Conservation (phyloP, 2,113 vertebrate species). For the Melierax canorus region DNA sequence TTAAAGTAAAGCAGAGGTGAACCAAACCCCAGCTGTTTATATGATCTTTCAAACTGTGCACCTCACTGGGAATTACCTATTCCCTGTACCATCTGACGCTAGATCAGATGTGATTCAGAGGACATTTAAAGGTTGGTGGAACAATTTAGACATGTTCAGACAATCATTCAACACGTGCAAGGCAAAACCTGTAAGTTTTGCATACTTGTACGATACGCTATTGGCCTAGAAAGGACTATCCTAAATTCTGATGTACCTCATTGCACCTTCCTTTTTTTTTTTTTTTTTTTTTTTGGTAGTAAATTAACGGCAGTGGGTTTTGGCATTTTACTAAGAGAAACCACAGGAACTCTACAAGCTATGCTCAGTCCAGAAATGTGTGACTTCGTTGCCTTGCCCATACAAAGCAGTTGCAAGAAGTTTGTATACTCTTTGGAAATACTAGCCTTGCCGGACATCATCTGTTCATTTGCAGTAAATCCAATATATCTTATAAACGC, state of each 20-base stretch:
- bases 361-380: background rate
- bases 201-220: rapidly evolving
- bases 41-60: background rate
- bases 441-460: background rate
- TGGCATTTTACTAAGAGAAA: background rate
- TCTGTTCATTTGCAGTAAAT: background rate
- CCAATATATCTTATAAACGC: background rate
- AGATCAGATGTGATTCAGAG: background rate
- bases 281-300: background rate
- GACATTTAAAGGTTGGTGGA: background rate
- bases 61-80: background rate
- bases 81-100: background rate
- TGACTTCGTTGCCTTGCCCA: background rate
- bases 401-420: background rate
- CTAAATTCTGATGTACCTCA: background rate
- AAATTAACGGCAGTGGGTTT: background rate
- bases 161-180: background rate
- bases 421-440: background rate
- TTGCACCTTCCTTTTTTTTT: too few relatives aligned
- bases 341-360: background rate
- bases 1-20: background rate
- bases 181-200: background rate
- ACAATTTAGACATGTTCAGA: background rate
- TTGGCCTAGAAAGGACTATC: background rate
- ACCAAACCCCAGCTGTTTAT: background rate